A percentile compares a stretch with the other conserved stretches of the same genome.
These are phyloP conservation scores for Sitta europaea DNA, from an alignment of 2,113 vertebrate species.

Conservation along the genomic window DNA sequence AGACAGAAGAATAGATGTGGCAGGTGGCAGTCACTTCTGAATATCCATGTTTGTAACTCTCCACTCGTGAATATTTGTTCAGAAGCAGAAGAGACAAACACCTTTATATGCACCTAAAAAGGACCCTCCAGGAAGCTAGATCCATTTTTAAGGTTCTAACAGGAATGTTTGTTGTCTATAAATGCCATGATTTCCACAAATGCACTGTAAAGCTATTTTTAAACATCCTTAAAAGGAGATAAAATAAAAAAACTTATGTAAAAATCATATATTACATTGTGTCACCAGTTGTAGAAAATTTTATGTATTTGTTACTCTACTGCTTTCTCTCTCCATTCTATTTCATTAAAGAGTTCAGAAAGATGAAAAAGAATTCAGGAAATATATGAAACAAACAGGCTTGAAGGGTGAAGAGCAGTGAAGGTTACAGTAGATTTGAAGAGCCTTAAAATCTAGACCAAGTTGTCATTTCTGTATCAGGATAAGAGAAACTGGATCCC, in stretches of 20 bases:
- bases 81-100: not conserved
- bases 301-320: not conserved
- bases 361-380: not conserved
- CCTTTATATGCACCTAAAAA: fast-evolving
- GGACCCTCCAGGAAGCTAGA: not conserved
- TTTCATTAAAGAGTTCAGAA: not conserved
- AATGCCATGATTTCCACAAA: not conserved
- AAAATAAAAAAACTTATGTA: not conserved
- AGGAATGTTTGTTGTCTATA: not conserved
- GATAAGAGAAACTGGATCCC: not conserved
- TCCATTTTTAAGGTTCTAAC: not conserved
- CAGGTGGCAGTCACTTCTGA: not conserved
- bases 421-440: not conserved
- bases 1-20: not conserved
- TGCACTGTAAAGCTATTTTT: not conserved
- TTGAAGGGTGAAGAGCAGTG: not conserved
- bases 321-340: not conserved
- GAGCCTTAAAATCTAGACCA: not conserved
- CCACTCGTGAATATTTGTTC: not conserved
- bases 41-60: fast-evolving
- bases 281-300: not conserved
- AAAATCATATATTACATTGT: not conserved
- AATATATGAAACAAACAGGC: not conserved
- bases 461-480: not conserved
- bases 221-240: not conserved